A percentile compares a stretch with the other conserved stretches of the same genome.
Conservation (phyloP, 2,797 vertebrate species). For the Malurus leucopterus region DNA sequence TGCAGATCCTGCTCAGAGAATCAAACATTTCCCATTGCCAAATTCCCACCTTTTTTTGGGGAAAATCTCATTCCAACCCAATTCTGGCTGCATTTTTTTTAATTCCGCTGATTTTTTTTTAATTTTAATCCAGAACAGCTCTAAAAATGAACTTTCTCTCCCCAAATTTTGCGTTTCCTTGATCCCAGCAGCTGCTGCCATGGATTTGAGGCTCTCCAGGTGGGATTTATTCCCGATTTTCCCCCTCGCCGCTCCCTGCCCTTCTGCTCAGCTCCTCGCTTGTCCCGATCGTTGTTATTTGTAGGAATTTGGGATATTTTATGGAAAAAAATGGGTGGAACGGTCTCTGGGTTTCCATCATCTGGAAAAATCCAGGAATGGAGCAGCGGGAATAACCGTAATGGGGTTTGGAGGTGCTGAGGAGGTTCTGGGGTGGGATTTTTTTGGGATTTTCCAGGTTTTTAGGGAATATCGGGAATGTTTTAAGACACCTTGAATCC, state of each 20-base stretch:
- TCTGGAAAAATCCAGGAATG: background rate
- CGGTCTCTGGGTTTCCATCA: background rate
- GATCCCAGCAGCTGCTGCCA: slow-evolving; percentile 4
- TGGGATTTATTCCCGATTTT: background rate
- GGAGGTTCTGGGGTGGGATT: background rate
- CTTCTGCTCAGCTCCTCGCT: slow-evolving; percentile 72
- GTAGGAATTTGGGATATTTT: background rate
- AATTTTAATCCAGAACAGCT: background rate
- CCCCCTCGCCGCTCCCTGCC: slow-evolving; percentile 64
- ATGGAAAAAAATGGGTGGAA: background rate
- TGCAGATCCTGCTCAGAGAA: background rate
- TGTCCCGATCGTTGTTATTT: background rate
- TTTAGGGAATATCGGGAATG: background rate
- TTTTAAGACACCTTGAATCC: background rate
- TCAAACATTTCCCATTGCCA: background rate
- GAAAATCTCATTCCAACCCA: background rate
- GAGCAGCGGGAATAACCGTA: background rate
- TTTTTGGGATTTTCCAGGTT: background rate
- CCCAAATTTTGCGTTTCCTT: slow-evolving; percentile 23
- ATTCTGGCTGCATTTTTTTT: background rate
- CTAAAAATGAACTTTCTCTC: background rate
- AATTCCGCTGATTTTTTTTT: too few species aligned
- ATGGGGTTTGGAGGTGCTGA: background rate
- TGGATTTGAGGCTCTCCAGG: slow-evolving; percentile 22
- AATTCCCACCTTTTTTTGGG: background rate